Conservation (phyloP, 2,888 invertebrate species). For the Pseudococcus jackbeardsleyi region DNA sequence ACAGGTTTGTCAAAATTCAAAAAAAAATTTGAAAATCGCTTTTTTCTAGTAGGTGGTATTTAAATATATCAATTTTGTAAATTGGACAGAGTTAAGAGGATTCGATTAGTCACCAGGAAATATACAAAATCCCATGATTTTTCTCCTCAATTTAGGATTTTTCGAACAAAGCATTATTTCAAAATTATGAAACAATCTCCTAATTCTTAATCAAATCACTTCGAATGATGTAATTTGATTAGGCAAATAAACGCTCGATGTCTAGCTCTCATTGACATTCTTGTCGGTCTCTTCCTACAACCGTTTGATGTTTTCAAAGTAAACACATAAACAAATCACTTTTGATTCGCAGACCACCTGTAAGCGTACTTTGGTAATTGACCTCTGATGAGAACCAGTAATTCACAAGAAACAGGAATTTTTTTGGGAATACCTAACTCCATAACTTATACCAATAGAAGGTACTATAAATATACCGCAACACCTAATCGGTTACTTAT, state of each 20-base stretch:
- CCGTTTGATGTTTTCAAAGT: background rate
- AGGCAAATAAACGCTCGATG: background rate
- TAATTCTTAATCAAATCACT: too few species aligned
- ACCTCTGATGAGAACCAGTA: constrained; percentile 1
- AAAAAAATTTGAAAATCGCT: too few species aligned
- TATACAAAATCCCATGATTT: too few species aligned
- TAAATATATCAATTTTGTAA: too few species aligned
- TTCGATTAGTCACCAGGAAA: too few species aligned
- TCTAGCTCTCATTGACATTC: background rate
- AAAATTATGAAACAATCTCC: too few species aligned
- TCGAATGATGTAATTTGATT: background rate
- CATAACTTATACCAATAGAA: too few species aligned
- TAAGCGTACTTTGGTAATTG: background rate
- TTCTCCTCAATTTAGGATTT: too few species aligned
- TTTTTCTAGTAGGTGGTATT: too few species aligned
- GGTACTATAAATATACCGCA: background rate
- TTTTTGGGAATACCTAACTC: background rate
- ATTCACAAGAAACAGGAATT: constrained; percentile 7
- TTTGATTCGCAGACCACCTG: constrained; percentile 28
- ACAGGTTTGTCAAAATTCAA: too few species aligned
- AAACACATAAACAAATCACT: background rate
- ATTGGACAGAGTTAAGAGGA: too few species aligned
- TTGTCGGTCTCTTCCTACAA: background rate
- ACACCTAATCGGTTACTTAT: constrained; percentile 23
- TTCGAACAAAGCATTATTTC: too few species aligned